phyloP scores from a whole-genome alignment of 2,797 vertebrate genomes.

The Mormyrops boulengeri region DNA sequence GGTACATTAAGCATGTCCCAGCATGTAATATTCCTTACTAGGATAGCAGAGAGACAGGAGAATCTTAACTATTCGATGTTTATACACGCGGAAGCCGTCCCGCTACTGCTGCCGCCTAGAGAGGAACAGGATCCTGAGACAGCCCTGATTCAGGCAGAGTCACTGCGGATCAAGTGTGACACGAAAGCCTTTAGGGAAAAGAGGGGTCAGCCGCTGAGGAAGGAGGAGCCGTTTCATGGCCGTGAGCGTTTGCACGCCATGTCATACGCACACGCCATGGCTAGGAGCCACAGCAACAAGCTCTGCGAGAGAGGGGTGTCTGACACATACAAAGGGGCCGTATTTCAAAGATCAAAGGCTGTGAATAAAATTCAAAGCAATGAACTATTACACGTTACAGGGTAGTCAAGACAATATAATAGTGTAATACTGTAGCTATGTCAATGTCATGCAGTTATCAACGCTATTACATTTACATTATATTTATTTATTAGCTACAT shows the following conservation, averaged over 20 bases:
- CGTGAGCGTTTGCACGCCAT: not conserved
- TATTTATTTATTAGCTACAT: not conserved
- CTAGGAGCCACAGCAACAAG: not conserved
- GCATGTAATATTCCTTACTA: not conserved
- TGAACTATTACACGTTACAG: not conserved
- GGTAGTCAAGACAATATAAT: not conserved
- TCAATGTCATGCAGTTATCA: not conserved
- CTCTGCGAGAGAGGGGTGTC: not conserved
- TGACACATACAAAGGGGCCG: not conserved
- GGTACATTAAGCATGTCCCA: not conserved
- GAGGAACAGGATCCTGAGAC: not conserved
- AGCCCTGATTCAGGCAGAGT: not conserved
- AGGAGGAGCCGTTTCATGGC: not conserved
- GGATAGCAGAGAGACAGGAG: not conserved
- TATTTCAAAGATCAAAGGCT: not conserved
- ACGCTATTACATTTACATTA: not conserved
- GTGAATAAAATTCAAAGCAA: not conserved
- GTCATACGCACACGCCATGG: not conserved
- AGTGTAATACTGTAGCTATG: not conserved
- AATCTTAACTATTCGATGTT: not conserved
- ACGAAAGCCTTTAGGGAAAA: not conserved
- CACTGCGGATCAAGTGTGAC: not conserved
- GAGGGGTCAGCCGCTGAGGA: not conserved
- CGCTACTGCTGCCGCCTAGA: not conserved
- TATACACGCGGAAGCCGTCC: not conserved